phyloP scores from a whole-genome alignment of 2,797 vertebrate species.

The Coilia nasus region DNA sequence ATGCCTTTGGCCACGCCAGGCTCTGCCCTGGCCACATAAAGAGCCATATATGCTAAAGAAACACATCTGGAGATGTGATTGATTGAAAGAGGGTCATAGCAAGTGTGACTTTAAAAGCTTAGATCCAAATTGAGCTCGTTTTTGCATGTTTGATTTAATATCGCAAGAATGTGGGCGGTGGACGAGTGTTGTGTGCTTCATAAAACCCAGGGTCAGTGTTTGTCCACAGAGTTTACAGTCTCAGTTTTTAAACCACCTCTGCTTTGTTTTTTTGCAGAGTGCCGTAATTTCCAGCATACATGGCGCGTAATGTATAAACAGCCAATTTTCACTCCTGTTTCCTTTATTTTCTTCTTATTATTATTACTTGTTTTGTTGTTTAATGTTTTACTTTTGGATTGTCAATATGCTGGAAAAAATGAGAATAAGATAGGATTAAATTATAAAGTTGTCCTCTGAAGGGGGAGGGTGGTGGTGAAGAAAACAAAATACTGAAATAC shows the following conservation, averaged over 20 bases:
- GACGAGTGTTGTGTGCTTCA: background rate
- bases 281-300: no score
- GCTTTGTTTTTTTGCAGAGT: background rate
- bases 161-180: background rate
- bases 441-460: no score
- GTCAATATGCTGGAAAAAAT: no score
- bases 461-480: no score
- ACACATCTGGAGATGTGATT: background rate
- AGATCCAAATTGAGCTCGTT: background rate
- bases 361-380: no score
- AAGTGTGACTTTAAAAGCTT: background rate
- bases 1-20: constrained; percentile 46
- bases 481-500: background rate
- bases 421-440: no score
- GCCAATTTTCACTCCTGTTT: no score
- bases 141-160: background rate
- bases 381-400: no score
- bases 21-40: background rate
- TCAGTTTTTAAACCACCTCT: background rate
- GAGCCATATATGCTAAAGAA: background rate
- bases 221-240: background rate
- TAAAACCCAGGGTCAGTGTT: background rate
- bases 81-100: background rate
- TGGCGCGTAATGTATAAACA: no score
- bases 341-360: no score